phyloP scores from a whole-genome alignment of 2,113 vertebrate species.

The Pteruthius melanotis region DNA sequence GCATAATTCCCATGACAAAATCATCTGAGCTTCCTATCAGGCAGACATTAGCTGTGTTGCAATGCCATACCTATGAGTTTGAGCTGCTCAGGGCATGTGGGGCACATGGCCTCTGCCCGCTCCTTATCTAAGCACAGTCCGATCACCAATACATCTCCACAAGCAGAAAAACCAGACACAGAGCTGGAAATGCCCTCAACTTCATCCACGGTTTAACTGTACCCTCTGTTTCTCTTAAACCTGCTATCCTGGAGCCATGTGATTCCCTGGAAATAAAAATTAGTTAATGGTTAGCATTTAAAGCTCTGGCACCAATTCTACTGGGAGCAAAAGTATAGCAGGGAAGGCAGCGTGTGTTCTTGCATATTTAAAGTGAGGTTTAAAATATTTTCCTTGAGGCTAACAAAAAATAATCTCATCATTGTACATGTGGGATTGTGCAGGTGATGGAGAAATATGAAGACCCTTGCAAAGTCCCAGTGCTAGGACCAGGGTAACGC shows the following conservation, averaged over 20 bases:
- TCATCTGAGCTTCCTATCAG: not conserved
- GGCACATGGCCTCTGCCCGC: fast-evolving
- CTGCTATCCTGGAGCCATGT: not conserved
- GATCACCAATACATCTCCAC: not conserved
- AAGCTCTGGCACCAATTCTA: not conserved
- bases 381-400: not conserved
- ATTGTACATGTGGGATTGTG: not conserved
- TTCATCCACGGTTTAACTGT: not conserved
- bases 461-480: not conserved
- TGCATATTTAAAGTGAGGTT: not conserved
- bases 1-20: not conserved
- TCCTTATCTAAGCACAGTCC: not conserved
- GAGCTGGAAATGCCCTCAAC: not conserved
- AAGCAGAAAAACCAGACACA: not conserved
- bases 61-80: fast-evolving
- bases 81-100: fast-evolving
- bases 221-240: not conserved
- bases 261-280: not conserved
- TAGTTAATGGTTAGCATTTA: not conserved
- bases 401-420: not conserved
- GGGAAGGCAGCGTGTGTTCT: fast-evolving
- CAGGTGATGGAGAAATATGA: not conserved
- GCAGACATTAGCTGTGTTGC: not conserved
- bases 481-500: not conserved
- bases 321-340: not conserved